Evolutionary conservation across 30 jellyfish, hydroid and myxozoan species (phyloP).

Genomic region (Morbakka virulenta): DNA sequence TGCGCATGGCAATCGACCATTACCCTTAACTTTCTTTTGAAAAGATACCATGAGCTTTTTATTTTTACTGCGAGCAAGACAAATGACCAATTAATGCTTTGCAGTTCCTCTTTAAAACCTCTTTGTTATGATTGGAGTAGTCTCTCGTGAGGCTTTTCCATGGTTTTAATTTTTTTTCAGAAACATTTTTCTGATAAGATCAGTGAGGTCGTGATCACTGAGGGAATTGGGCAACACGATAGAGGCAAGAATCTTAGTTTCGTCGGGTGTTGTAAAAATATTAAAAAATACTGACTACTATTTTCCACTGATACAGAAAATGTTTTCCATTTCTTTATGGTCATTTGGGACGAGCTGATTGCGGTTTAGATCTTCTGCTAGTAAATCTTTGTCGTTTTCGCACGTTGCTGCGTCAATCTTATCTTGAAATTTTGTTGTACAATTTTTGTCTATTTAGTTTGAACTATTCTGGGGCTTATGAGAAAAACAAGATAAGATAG

Average conservation of each 20-base stretch:
- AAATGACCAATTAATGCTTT: conserved; percentile 33
- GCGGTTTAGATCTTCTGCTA: conserved; percentile 66
- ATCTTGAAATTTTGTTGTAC: conserved; percentile 47
- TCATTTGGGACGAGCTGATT: conserved; percentile 65
- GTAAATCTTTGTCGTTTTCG: conserved; percentile 58
- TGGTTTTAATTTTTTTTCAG: conserved; percentile 41
- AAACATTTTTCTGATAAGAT: conserved; percentile 44
- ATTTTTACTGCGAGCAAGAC: conserved; percentile 26
- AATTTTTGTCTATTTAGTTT: conserved; percentile 45
- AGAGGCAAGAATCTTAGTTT: conserved; percentile 37
- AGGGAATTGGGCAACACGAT: conserved; percentile 39
- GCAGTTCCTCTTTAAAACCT: conserved; percentile 45
- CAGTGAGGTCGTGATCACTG: conserved; percentile 69
- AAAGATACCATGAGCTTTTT: conserved; percentile 46
- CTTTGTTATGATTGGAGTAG: conserved; percentile 58
- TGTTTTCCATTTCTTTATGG: conserved; percentile 59
- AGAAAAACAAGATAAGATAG: conserved; percentile 54
- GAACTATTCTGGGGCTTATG: conserved; percentile 57
- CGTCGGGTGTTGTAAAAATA: conserved; percentile 43
- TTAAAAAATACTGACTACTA: conserved; percentile 22
- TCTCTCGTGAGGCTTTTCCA: conserved; percentile 27
- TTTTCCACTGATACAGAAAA: conserved; percentile 49
- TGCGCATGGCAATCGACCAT: conserved; percentile 35
- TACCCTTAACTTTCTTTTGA: conserved; percentile 26
- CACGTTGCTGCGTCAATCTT: conserved; percentile 49